Evolutionary conservation across 2,888 invertebrate species (phyloP), one percentile per base, ranked within the genome.

Genomic region (Timema cristinae): DNA sequence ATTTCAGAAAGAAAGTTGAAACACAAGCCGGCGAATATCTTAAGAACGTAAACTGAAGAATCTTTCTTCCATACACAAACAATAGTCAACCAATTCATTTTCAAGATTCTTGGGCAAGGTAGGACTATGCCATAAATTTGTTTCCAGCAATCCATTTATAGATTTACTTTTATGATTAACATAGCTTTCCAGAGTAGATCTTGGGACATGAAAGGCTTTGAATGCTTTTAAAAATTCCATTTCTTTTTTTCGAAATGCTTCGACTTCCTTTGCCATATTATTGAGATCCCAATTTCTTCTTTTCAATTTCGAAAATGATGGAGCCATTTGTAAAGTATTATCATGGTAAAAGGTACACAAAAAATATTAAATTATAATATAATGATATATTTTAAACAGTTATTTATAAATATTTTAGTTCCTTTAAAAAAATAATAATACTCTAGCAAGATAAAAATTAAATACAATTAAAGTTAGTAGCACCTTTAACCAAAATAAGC

Each of bases 201-300:
- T 8, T 4, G 49, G 56, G 5, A 56, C 69, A 54, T 48, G 10
- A 48, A 56, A 69, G 10, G 10, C n/a, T 48, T 56, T 54, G n/a
- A 48, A 54, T 47, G 68, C 48, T 48, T 56, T 56, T 15, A 47
- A 56, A 49, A 11, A 54, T 13, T 56, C 69, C 69, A 56, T 69
- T 56, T 69, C 56, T 6, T 9, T 48, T 13, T 47, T 47, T 48
- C 69, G 48, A 8, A 69, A 47, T 48, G 69, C 69, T 32, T 32
- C 32, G 32, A 32, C 32, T 32, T 32, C 32, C 32, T 32, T 32
- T 32, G 32, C 32, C 32, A 32, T 32, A 32, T 32, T 32, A 32
- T 2, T 32, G 32, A 4, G 32, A 32, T 32, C 32, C 32, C 32
- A 32, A 32, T n/a, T n/a, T n/a, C 32, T 32, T 32, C 32, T 32